Conservation (phyloP, 2,113 vertebrate genomes). For the Sprattus sprattus region DNA sequence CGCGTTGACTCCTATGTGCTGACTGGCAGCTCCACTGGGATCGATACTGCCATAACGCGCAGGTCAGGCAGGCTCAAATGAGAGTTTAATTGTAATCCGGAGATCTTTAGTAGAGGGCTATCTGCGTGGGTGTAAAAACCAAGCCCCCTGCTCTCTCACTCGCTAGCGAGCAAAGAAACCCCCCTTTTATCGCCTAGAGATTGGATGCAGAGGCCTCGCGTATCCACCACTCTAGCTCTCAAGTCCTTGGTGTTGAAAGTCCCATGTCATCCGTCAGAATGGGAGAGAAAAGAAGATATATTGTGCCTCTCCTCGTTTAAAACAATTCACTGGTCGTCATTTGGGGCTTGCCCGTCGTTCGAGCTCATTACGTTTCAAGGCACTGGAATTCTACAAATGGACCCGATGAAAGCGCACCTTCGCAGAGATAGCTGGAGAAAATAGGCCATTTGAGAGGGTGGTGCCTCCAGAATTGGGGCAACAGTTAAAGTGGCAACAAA, state of each 20-base stretch:
- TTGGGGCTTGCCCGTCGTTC: slow-evolving; percentile 51
- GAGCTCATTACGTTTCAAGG: slow-evolving; percentile 59
- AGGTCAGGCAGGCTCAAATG: slow-evolving; percentile 39
- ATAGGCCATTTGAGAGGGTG: slow-evolving; percentile 20
- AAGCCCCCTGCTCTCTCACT: slow-evolving; percentile 40
- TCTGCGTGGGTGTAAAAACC: slow-evolving; percentile 61
- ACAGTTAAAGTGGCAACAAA: slow-evolving; percentile 9
- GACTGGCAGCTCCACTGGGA: slow-evolving; percentile 24
- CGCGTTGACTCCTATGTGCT: slow-evolving; percentile 2
- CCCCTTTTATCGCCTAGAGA: slow-evolving; percentile 42
- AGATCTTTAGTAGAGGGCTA: slow-evolving; percentile 43
- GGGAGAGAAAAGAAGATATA: slow-evolving; percentile 51
- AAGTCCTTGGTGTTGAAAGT: slow-evolving; percentile 58
- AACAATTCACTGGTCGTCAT: slow-evolving; percentile 45
- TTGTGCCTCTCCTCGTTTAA: slow-evolving; percentile 20
- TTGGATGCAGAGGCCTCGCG: slow-evolving; percentile 34
- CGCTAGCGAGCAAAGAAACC: slow-evolving; percentile 45
- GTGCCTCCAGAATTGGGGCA: slow-evolving; percentile 12
- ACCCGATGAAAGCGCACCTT: slow-evolving; percentile 53
- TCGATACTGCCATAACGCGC: slow-evolving; percentile 30
- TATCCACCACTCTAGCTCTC: neutral
- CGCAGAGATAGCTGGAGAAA: slow-evolving; percentile 29
- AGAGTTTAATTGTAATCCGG: slow-evolving; percentile 47
- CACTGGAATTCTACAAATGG: slow-evolving; percentile 43
- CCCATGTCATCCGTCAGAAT: slow-evolving; percentile 48